A percentile compares a stretch with the other conserved stretches of the same genome.
Conservation (phyloP, 2,797 vertebrate genomes). For the Morelia viridis region DNA sequence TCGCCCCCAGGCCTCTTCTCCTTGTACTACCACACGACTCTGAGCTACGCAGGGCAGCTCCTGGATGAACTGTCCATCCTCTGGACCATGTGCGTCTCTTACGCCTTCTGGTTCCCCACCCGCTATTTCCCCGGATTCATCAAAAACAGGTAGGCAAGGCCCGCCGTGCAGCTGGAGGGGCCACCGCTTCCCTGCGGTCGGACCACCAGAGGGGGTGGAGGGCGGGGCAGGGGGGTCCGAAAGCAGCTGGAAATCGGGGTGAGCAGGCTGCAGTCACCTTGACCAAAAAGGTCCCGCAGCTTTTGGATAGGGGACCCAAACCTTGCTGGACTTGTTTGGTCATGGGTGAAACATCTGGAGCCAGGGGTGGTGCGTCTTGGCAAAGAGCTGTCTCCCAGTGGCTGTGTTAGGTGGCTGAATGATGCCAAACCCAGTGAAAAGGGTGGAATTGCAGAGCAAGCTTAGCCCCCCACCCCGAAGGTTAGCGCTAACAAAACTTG, state of each 20-base stretch:
- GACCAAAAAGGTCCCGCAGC: not conserved
- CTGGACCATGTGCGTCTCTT: conserved; percentile 85
- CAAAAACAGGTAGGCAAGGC: conserved; percentile 80
- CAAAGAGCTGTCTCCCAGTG: not conserved
- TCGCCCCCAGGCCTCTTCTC: conserved; percentile 84
- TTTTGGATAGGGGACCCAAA: not conserved
- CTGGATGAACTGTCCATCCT: conserved; percentile 93
- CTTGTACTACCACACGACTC: conserved; percentile 92
- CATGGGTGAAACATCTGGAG: not conserved
- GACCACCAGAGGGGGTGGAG: not conserved
- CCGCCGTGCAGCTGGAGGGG: accelerated
- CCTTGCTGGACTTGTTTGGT: not conserved
- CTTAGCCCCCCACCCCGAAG: not conserved
- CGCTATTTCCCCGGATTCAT: conserved; percentile 83
- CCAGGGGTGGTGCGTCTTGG: not conserved
- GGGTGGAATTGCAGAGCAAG: no score
- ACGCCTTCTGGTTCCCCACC: conserved; percentile 88
- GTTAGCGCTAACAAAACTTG: no score
- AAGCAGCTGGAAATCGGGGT: not conserved
- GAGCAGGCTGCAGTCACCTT: not conserved
- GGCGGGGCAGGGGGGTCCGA: not conserved
- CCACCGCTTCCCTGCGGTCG: not conserved
- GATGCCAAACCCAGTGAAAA: no score
- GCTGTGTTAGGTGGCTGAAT: no score
- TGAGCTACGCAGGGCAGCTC: conserved; percentile 93